Percentiles rank a stretch among this genome's conserved stretches.
phyloP scores from a whole-genome alignment of 2,113 vertebrate species.

The Hyla sarda region DNA sequence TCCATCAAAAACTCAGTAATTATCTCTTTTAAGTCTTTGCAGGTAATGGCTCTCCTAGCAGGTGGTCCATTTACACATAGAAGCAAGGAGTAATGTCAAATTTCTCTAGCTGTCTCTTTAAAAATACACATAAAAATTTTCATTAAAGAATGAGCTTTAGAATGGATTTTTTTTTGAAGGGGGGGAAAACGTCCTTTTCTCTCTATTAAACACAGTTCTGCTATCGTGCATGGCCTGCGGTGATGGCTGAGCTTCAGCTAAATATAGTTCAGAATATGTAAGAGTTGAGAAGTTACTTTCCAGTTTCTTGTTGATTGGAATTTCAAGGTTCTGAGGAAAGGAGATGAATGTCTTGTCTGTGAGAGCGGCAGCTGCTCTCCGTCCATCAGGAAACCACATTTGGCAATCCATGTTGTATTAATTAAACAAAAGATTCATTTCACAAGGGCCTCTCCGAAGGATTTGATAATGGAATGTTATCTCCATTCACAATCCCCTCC shows the following conservation, averaged over 20 bases:
- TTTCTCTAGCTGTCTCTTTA: not conserved
- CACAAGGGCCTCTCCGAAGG: constrained; percentile 63
- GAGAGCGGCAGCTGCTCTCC: constrained; percentile 77
- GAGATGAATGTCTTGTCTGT: constrained; percentile 73
- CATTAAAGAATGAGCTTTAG: not conserved
- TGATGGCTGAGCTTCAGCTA: constrained; percentile 48
- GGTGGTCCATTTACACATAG: no score
- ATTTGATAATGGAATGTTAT: constrained; percentile 64
- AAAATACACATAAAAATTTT: not conserved
- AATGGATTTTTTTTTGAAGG: not conserved
- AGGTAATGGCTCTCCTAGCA: no score
- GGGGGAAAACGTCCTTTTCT: not conserved
- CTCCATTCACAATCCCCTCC: constrained; percentile 45
- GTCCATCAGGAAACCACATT: constrained; percentile 72
- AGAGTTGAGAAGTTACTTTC: constrained; percentile 67
- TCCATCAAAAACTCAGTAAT: no score
- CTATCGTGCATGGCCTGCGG: not conserved
- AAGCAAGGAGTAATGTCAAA: no score
- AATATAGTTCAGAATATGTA: constrained; percentile 76
- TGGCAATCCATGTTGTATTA: constrained; percentile 69
- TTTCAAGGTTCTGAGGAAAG: constrained; percentile 69
- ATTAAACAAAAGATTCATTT: constrained; percentile 72
- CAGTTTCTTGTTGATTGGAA: constrained; percentile 67
- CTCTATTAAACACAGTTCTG: not conserved
- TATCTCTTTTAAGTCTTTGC: no score